Evolutionary conservation across 1,140 invertebrate species (phyloP), one percentile per base, ranked within the genome.

Genomic region (Drosophila suzukii): DNA sequence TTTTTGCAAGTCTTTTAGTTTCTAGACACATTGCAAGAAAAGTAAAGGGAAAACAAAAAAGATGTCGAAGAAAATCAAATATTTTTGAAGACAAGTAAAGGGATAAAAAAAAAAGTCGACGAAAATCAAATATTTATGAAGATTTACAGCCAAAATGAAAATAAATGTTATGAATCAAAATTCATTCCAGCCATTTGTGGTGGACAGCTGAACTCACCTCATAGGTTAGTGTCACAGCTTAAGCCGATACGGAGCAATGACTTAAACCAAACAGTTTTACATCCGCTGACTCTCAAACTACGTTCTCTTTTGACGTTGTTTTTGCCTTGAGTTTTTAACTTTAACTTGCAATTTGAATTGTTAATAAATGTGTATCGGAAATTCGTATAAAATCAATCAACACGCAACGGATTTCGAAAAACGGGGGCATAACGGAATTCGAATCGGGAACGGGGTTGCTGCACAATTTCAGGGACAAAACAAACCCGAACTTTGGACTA

Each of bases 401-500:
- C 58, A 68, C 65, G 59, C 56, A 63, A 66, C 71, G 38, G 50
- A 34, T 53, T 56, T 56, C 32, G 70, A 56, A 71, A 46, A 66
- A 38, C 47, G 41, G 36, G 44, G 39, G 43, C 30, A 67, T 77
- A 81, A 85, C 78, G 82, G 74, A 85, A 78, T 65, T 59, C 51
- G 39, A 76, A 67, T 47, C 65, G 78, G 78, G 82, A 61, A 51
- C 75, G 78, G 82, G 82, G 82, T 85, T 66, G 74, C 63, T 85
- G 82, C 82, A 85, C 82, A 85, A 86, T 60, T 86, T 85, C 82
- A 85, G 78, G 82, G 82, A 86, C 81, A 54, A 65, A 39, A 58
- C 30, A 39, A 65, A 60, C 60, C 11, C 43, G 27, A 60, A 44
- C 38, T 43, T 32, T 11, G 6, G 54, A 27, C 38, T 36, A 62